These are phyloP conservation scores for Pelosia muscerda DNA, from an alignment of 2,888 invertebrate species.

Conservation along the genomic window DNA sequence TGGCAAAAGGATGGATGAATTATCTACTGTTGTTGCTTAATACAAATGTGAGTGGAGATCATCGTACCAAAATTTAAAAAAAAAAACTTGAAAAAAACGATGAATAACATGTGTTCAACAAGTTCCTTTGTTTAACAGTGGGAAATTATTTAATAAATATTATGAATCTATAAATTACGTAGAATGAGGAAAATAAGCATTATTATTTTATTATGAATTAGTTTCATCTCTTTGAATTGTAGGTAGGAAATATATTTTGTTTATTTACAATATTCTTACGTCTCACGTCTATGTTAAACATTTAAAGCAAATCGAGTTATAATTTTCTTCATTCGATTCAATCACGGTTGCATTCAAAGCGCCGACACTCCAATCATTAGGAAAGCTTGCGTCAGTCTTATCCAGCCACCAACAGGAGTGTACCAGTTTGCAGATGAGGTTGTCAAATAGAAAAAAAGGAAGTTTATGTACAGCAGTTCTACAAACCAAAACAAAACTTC, in stretches of 20 bases:
- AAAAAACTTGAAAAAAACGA: neutral
- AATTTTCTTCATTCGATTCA: neutral
- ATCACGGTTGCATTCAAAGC: neutral
- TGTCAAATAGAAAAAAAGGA: too few relatives aligned
- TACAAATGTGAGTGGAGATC: neutral
- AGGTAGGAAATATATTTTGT: neutral
- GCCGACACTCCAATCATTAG: too few relatives aligned
- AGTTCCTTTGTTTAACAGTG: neutral
- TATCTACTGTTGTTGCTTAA: too few relatives aligned
- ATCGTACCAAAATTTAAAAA: neutral
- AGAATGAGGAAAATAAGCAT: neutral
- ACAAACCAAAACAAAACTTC: too few relatives aligned
- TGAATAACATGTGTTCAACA: neutral
- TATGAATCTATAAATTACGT: slow-evolving; percentile 2
- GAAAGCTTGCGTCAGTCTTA: too few relatives aligned
- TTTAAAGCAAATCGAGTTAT: neutral
- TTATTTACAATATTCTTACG: neutral
- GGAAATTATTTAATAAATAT: neutral
- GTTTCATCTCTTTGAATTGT: neutral
- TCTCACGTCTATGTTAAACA: neutral
- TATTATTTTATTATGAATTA: neutral
- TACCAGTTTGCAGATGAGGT: too few relatives aligned
- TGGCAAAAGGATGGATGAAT: neutral
- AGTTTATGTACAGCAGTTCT: too few relatives aligned
- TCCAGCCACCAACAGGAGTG: too few relatives aligned